phyloP scores from a whole-genome alignment of 2,888 invertebrate species.

The Tanytarsus gracilentus region DNA sequence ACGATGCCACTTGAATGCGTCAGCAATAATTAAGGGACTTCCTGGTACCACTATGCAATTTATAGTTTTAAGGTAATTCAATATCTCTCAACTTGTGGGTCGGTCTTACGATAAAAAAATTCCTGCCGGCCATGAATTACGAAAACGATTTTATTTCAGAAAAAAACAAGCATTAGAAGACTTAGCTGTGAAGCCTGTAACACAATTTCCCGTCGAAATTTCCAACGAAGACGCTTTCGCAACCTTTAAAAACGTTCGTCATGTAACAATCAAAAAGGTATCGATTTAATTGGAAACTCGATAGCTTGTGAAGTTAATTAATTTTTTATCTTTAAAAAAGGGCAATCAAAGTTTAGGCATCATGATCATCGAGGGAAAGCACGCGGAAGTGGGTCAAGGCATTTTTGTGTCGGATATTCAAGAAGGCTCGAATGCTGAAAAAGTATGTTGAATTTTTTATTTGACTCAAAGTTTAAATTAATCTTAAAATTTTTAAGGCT shows the following conservation, averaged over 20 bases:
- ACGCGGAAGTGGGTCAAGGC: slow-evolving; percentile 82
- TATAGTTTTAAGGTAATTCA: slow-evolving; percentile 75
- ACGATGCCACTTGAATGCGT: slow-evolving; percentile 92
- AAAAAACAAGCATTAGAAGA: slow-evolving; percentile 63
- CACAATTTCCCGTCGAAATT: slow-evolving; percentile 73
- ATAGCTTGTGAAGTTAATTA: not conserved
- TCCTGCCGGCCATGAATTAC: not conserved
- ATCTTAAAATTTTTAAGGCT: slow-evolving; percentile 54
- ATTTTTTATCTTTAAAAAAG: slow-evolving; percentile 39
- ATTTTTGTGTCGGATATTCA: slow-evolving; percentile 91
- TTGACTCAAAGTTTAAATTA: no score
- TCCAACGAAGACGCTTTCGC: slow-evolving; percentile 30
- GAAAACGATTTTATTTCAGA: slow-evolving; percentile 44
- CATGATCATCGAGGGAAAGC: slow-evolving; percentile 91
- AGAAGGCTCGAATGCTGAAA: slow-evolving; percentile 78
- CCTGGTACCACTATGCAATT: slow-evolving; percentile 76
- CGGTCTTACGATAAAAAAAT: no score
- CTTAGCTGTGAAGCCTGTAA: slow-evolving; percentile 81
- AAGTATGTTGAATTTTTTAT: slow-evolving; percentile 47
- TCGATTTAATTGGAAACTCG: not conserved
- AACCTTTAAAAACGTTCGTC: slow-evolving; percentile 68
- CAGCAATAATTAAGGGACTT: slow-evolving; percentile 88
- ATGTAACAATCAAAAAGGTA: slow-evolving; percentile 78
- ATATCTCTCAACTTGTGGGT: no score
- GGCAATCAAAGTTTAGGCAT: slow-evolving; percentile 76